Conservation (phyloP, 2,113 vertebrate genomes). For the Danio rerio region GRCz12tu NC_133182.1:40297001-40297500, state of each 20-base stretch:
- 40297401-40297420: slow-evolving; percentile 48
- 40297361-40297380: slow-evolving; percentile 15
- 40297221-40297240: background rate
- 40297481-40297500: background rate
- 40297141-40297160: too few relatives aligned
- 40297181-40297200: background rate
- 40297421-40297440: slow-evolving; percentile 35
- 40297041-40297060: too few relatives aligned
- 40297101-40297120: too few relatives aligned
- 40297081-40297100: too few relatives aligned
- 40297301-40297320: background rate
- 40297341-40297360: background rate
- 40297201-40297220: background rate
- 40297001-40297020: too few relatives aligned
- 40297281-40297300: background rate
- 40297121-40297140: too few relatives aligned
- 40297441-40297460: slow-evolving; percentile 25
- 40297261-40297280: background rate
- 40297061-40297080: too few relatives aligned
- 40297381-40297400: slow-evolving; percentile 10
- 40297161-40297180: background rate
- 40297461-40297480: slow-evolving; percentile 26
- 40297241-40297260: background rate
- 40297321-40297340: slow-evolving; percentile 1
- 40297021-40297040: too few relatives aligned